Conservation (phyloP, 2,113 vertebrate species). For the Nothobranchius kuhntae region DNA sequence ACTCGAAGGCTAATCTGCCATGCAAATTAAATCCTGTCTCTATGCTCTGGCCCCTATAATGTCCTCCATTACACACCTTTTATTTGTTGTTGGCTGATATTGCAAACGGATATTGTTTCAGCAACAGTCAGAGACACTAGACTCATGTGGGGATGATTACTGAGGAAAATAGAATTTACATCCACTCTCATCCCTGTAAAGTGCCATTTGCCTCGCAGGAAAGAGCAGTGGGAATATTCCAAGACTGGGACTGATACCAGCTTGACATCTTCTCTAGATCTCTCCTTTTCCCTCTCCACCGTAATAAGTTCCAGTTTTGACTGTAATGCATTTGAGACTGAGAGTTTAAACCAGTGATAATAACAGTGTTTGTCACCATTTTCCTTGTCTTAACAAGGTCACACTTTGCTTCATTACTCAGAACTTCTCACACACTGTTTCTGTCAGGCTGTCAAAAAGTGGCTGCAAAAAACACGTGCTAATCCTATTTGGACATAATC, state of each 20-base stretch:
- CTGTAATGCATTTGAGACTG: constrained; percentile 70
- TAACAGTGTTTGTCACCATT: constrained; percentile 61
- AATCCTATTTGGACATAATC: constrained; percentile 78
- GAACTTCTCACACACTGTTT: constrained; percentile 61
- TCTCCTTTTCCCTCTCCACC: not conserved
- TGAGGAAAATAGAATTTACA: constrained; percentile 86
- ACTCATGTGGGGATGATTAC: constrained; percentile 90
- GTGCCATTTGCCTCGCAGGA: constrained; percentile 40
- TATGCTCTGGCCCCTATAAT: constrained; percentile 92
- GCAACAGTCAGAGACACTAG: constrained; percentile 83
- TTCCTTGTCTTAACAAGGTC: constrained; percentile 68
- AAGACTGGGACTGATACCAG: constrained; percentile 61
- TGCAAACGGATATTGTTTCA: constrained; percentile 85
- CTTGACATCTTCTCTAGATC: constrained; percentile 32
- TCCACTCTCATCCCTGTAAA: constrained; percentile 30
- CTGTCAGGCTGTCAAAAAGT: constrained; percentile 66
- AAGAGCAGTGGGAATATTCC: constrained; percentile 51
- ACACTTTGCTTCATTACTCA: constrained; percentile 68
- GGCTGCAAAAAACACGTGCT: constrained; percentile 72
- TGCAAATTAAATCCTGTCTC: constrained; percentile 99
- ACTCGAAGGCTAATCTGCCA: constrained; percentile 97
- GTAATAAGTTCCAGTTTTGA: constrained; percentile 63
- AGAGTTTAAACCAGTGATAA: constrained; percentile 72
- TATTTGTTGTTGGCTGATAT: constrained; percentile 96
- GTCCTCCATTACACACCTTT: constrained; percentile 94